phyloP scores from a whole-genome alignment of 2,113 vertebrate species.

The Pitta sordida region DNA sequence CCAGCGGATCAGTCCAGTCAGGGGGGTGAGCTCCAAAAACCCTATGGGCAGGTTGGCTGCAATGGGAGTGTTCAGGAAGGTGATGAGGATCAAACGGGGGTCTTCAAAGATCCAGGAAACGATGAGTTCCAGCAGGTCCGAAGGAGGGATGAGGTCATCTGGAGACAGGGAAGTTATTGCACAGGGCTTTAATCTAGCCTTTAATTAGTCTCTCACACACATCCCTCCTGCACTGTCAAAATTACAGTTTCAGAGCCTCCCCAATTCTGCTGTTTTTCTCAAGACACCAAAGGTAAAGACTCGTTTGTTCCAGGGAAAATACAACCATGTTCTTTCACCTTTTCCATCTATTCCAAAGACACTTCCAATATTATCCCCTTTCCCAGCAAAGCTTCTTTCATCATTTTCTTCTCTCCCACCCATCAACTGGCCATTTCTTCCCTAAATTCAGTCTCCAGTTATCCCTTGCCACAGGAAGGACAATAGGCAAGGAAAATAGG shows the following conservation, averaged over 20 bases:
- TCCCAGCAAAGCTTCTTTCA: not conserved
- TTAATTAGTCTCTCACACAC: not conserved
- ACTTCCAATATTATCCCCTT: not conserved
- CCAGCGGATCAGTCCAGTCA: constrained; percentile 90
- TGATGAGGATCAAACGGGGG: constrained; percentile 88
- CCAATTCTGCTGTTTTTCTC: not conserved
- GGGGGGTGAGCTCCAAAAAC: constrained; percentile 88
- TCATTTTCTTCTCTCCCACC: not conserved
- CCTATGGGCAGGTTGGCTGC: constrained; percentile 85
- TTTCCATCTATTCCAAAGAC: not conserved
- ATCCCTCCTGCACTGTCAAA: not conserved
- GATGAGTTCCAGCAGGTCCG: constrained; percentile 89
- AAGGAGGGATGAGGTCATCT: constrained; percentile 93
- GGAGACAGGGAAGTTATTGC: not conserved
- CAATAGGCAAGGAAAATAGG: not conserved
- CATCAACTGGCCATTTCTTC: not conserved
- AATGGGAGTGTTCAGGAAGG: constrained; percentile 91
- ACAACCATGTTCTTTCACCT: not conserved
- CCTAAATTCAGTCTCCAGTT: not conserved
- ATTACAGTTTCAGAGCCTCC: not conserved
- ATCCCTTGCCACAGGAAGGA: not conserved
- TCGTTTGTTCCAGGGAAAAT: not conserved
- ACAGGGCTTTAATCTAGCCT: not conserved
- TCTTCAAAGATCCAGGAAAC: constrained; percentile 94
- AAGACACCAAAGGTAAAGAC: not conserved